phyloP scores from a whole-genome alignment of 2,797 vertebrate genomes.

The Thalassophryne amazonica region DNA sequence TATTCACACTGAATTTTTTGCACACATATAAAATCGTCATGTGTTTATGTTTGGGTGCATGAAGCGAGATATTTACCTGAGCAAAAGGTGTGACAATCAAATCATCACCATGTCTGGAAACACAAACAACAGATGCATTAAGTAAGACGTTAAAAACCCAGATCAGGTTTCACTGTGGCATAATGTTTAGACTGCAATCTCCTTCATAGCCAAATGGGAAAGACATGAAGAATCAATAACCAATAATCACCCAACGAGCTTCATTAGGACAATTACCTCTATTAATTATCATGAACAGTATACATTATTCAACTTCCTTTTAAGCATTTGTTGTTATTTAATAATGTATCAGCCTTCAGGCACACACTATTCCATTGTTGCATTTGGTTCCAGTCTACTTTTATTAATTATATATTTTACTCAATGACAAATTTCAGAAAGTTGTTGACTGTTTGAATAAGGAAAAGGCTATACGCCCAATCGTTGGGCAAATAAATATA shows the following conservation, averaged over 20 bases:
- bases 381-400: no score
- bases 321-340: no score
- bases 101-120: conserved; percentile 94
- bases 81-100: conserved; percentile 98
- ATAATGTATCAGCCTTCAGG: no score
- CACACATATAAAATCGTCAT: not conserved
- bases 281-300: no score
- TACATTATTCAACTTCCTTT: no score
- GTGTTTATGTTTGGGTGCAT: not conserved
- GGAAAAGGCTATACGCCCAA: no score
- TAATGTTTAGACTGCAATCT: not conserved
- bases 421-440: no score
- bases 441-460: no score
- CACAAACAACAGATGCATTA: not conserved
- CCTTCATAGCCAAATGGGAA: not conserved
- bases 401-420: no score
- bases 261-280: conserved; percentile 20
- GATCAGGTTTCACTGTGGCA: not conserved
- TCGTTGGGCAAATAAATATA: no score
- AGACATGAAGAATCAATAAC: not conserved
- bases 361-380: no score
- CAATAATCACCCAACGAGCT: not conserved
- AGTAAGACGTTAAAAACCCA: not conserved
- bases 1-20: no score
- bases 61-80: conserved; percentile 81